Conservation (phyloP, 2,888 invertebrate genomes). For the Drosophila recens region DNA sequence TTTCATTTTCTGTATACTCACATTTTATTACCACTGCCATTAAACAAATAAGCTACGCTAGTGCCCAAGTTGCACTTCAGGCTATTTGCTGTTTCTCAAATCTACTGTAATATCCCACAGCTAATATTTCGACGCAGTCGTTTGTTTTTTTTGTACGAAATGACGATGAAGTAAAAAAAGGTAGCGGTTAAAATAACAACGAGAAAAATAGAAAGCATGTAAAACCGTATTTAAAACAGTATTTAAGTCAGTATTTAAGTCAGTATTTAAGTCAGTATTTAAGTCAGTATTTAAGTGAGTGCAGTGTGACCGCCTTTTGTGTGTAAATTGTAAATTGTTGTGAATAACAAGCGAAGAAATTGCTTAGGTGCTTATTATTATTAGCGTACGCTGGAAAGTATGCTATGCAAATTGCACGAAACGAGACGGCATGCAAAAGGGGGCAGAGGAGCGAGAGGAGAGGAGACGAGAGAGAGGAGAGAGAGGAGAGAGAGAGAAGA, state of each 20-base stretch:
- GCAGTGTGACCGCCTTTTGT: conserved; percentile 59
- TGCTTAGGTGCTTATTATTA: conserved; percentile 67
- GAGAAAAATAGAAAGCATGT: not conserved
- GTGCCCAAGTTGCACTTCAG: not conserved
- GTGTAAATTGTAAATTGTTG: conserved; percentile 42
- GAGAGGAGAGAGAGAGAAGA: not conserved
- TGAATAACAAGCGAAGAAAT: conserved; percentile 18
- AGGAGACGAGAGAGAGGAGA: not conserved
- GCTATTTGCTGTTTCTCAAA: not conserved
- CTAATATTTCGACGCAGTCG: not conserved
- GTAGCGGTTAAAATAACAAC: too few relatives aligned
- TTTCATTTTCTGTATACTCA: too few relatives aligned
- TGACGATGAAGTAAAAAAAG: too few relatives aligned
- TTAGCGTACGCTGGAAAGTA: conserved; percentile 61
- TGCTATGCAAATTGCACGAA: conserved; percentile 64
- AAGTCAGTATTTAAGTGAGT: conserved; percentile 26
- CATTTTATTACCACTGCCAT: too few relatives aligned
- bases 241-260: not conserved
- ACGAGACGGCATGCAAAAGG: conserved; percentile 34
- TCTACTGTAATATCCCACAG: not conserved
- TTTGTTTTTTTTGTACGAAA: too few relatives aligned
- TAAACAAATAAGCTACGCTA: not conserved
- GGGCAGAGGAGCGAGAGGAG: not conserved
- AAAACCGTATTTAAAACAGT: conserved; percentile 19
- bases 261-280: not conserved